Percentiles rank a stretch among this genome's conserved stretches.
Evolutionary conservation across 2,888 invertebrate genomes (phyloP).

Genomic region (Galerucella nymphaeae): DNA sequence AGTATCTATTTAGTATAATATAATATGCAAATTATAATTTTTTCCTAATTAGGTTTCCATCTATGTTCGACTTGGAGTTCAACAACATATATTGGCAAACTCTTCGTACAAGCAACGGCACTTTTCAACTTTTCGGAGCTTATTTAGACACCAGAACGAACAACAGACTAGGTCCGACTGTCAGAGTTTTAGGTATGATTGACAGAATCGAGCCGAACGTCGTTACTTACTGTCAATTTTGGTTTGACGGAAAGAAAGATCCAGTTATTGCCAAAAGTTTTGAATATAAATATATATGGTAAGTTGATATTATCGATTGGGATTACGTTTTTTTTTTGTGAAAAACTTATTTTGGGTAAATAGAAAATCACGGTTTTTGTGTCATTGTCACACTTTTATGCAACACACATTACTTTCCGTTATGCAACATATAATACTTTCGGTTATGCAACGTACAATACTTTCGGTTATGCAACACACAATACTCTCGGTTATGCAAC

Average conservation of each 20-base stretch:
- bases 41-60: slow-evolving; percentile 73
- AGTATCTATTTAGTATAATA: no score
- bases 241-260: slow-evolving; percentile 87
- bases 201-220: slow-evolving; percentile 87
- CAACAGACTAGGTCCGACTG: slow-evolving; percentile 84
- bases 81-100: slow-evolving; percentile 96
- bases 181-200: slow-evolving; percentile 86
- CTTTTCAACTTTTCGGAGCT: slow-evolving; percentile 90
- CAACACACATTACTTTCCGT: no score
- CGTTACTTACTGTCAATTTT: slow-evolving; percentile 86
- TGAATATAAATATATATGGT: slow-evolving; percentile 94
- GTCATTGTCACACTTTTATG: no score
- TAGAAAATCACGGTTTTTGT: no score
- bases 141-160: slow-evolving; percentile 85
- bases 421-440: no score
- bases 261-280: slow-evolving; percentile 84
- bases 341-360: no score
- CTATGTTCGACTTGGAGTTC: slow-evolving; percentile 90
- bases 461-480: no score
- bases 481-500: no score
- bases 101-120: slow-evolving; percentile 83
- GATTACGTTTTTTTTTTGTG: no score
- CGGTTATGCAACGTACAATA: no score
- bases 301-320: slow-evolving; percentile 27
- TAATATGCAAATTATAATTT: no score